Conservation (phyloP, 2,888 invertebrate species). For the Platerodrilus igneus region DNA sequence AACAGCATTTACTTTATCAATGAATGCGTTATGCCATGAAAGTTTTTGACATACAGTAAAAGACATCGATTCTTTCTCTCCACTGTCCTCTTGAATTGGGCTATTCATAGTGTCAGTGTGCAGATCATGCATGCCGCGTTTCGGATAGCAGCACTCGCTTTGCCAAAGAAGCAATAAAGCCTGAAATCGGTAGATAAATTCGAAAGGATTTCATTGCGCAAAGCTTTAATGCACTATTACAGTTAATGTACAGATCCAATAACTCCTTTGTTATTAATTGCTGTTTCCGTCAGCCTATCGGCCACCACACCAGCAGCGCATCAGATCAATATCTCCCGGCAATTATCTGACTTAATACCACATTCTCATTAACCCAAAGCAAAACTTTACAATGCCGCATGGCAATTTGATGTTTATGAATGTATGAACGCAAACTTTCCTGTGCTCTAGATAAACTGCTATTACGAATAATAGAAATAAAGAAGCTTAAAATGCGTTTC, state of each 20-base stretch:
- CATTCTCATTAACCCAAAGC: conserved; percentile 42
- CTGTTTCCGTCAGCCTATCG: conserved; percentile 42
- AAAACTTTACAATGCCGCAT: conserved; percentile 31
- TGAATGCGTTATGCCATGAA: conserved; percentile 30
- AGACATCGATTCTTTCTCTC: conserved; percentile 28
- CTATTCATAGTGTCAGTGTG: conserved; percentile 27
- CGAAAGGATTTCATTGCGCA: conserved; percentile 43
- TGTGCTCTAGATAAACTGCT: too few species aligned
- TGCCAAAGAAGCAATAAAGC: conserved; percentile 42
- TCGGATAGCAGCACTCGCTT: conserved; percentile 27
- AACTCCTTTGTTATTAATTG: conserved; percentile 45
- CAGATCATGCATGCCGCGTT: conserved; percentile 26
- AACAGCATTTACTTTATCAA: too few species aligned
- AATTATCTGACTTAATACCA: conserved; percentile 43
- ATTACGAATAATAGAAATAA: too few species aligned
- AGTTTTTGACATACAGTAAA: conserved; percentile 33
- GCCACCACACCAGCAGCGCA: conserved; percentile 40
- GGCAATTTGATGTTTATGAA: conserved; percentile 21
- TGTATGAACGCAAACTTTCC: too few species aligned
- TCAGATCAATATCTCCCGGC: conserved; percentile 43
- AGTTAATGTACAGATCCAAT: conserved; percentile 45
- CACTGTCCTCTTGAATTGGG: conserved; percentile 28
- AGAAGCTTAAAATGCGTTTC: too few species aligned
- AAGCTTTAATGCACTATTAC: conserved; percentile 43
- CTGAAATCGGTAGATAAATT: conserved; percentile 45